A percentile compares a stretch with the other conserved stretches of the same genome.
Evolutionary conservation across 2,797 vertebrate species (phyloP).

Genomic region (Gobio occitaniae): DNA sequence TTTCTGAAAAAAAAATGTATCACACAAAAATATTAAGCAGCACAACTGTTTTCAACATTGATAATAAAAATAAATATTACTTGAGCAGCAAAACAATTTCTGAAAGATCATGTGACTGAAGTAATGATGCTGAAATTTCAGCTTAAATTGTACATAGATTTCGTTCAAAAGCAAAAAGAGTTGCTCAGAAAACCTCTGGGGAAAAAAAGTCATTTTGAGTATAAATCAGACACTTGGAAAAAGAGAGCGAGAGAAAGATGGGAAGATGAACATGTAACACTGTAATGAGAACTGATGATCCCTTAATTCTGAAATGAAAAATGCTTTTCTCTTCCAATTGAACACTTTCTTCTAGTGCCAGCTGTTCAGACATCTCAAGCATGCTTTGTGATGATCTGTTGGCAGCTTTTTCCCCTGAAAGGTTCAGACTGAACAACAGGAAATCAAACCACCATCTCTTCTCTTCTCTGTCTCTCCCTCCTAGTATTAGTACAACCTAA

Average conservation of each 20-base stretch:
- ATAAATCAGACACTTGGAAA: constrained; percentile 3
- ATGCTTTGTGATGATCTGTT: constrained; percentile 10
- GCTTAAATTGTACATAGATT: background rate
- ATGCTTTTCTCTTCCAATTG: constrained; percentile 1
- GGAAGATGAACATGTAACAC: background rate
- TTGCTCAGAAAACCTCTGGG: background rate
- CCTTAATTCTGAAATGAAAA: constrained; percentile 17
- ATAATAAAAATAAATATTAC: too few relatives aligned
- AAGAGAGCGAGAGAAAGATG: background rate
- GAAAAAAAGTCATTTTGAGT: background rate
- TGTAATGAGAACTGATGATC: background rate
- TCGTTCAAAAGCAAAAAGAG: background rate
- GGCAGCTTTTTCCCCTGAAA: constrained; percentile 4
- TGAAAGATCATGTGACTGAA: too few relatives aligned
- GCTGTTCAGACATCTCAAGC: constrained; percentile 8
- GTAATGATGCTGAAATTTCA: background rate
- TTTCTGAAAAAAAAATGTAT: too few relatives aligned
- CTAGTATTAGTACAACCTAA: constrained; percentile 32
- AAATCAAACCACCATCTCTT: constrained; percentile 31
- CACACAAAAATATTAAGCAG: too few relatives aligned
- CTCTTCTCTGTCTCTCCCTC: background rate
- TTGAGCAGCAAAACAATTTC: too few relatives aligned
- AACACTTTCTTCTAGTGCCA: constrained; percentile 17
- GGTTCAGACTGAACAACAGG: constrained; percentile 25
- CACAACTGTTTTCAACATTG: too few relatives aligned